Evolutionary conservation across 1,140 invertebrate genomes (phyloP), one percentile per base, ranked within the genome.

Genomic region (Penaeus japonicus): DNA sequence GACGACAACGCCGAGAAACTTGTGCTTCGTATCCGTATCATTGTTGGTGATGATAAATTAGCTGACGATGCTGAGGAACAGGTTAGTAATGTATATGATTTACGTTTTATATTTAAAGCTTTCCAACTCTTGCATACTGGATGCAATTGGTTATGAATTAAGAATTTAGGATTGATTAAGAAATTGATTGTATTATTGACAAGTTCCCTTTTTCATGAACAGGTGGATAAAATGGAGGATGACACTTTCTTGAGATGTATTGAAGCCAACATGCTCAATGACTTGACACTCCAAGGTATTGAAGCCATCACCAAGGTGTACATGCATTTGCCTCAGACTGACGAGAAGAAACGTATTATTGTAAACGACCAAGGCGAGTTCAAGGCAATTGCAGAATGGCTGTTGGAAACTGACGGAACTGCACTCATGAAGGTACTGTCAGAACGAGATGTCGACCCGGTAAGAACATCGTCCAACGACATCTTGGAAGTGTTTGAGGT

Each of bases 1-100:
- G 99, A 99, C 92, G 99, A 99, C 92, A 99, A 99, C 93, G 98
- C 99, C 2, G 99, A 99, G 92, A 99, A 99, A 93, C 93, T 99
- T 32, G 98, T 99, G 0, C 93, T 99, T 20, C 96, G 99, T 91
- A 99, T 99, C 86, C 95, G 99, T 91, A 99, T 99, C 81, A 99
- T 99, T 97, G 99, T 99, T 91, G 97, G 96, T 89, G 97, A 98
- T 91, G 97, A 98, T 91, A 97, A 96, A 89, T 99, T 99, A 93
- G 89, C 90, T 75, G 96, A 96, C 87, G 93, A 94, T 81, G 95
- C 95, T 62, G 97, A 98, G 92, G 98, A 99, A 92, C 96, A 97
- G 79, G 90, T 90, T 12, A 77, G 53, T 15, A 54, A 54, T 81
- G 7, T 54, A 24, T 15, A 55, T 18, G n/a, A n/a, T n/a, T 81